phyloP scores from a whole-genome alignment of 2,113 vertebrate genomes.

The Chaenogobius annularis region DNA sequence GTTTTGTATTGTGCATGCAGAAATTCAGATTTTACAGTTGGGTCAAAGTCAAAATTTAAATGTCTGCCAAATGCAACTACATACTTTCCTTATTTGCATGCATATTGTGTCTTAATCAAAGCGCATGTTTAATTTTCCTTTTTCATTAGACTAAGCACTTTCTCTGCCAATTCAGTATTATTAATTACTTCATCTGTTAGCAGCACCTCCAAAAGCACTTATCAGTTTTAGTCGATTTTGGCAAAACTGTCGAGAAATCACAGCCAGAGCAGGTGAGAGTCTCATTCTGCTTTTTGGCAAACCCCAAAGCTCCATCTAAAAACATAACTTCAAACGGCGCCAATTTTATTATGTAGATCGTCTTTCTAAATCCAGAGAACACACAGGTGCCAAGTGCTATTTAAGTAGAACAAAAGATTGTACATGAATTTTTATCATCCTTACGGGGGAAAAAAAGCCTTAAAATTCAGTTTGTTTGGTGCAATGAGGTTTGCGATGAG shows the following conservation, averaged over 20 bases:
- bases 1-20: too few relatives aligned
- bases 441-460: background rate
- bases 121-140: background rate
- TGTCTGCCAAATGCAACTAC: too few relatives aligned
- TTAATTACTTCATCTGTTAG: conserved; percentile 5
- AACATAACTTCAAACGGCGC: conserved; percentile 17
- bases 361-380: conserved; percentile 22
- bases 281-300: conserved; percentile 15
- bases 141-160: background rate
- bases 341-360: conserved; percentile 15
- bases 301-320: conserved; percentile 31
- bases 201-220: conserved; percentile 5
- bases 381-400: conserved; percentile 36
- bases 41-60: background rate
- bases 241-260: conserved; percentile 12
- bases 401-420: conserved; percentile 11
- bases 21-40: too few relatives aligned
- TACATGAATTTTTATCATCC: conserved; percentile 12
- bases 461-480: conserved; percentile 12
- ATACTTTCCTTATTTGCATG: background rate
- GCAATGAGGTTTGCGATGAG: conserved; percentile 1
- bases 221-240: conserved; percentile 11
- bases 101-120: background rate
- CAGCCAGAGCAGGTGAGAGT: conserved; percentile 8
- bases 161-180: conserved; percentile 14